Conservation (phyloP, 92 coral and sea anemone species). For the Parazoanthus atlanticus region DNA sequence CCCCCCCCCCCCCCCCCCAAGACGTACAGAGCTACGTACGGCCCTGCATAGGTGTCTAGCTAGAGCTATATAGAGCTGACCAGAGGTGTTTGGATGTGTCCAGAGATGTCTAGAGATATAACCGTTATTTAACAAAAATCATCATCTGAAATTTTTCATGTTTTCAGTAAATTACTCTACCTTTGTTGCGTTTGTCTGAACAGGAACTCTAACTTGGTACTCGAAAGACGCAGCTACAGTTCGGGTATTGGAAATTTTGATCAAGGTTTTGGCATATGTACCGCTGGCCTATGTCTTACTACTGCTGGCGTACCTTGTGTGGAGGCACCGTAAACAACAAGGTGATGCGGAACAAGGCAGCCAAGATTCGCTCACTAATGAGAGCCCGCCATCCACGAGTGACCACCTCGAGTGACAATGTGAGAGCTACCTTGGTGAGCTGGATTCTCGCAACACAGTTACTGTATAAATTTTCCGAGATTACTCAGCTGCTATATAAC, state of each 20-base stretch:
- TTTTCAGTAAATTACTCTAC: not conserved
- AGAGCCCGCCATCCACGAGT: not conserved
- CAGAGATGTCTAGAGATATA: no score
- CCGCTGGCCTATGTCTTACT: constrained; percentile 16
- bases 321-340: not conserved
- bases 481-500: no score
- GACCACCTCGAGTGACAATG: not conserved
- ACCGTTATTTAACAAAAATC: no score
- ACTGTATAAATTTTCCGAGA: no score
- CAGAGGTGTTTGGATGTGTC: no score
- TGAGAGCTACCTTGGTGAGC: no score
- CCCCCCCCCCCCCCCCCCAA: no score
- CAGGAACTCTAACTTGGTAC: not conserved
- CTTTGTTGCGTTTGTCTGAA: not conserved
- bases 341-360: not conserved
- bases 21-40: no score
- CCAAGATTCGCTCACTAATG: not conserved
- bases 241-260: not conserved
- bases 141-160: no score
- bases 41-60: no score
- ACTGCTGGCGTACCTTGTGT: constrained; percentile 2
- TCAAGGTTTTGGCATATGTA: constrained; percentile 30
- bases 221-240: not conserved
- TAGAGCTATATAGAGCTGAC: no score
- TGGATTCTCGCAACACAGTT: no score